A percentile compares a stretch with the other conserved stretches of the same genome.
Evolutionary conservation across 2,113 vertebrate genomes (phyloP).

Genomic region (Budorcas taxicolor): DNA sequence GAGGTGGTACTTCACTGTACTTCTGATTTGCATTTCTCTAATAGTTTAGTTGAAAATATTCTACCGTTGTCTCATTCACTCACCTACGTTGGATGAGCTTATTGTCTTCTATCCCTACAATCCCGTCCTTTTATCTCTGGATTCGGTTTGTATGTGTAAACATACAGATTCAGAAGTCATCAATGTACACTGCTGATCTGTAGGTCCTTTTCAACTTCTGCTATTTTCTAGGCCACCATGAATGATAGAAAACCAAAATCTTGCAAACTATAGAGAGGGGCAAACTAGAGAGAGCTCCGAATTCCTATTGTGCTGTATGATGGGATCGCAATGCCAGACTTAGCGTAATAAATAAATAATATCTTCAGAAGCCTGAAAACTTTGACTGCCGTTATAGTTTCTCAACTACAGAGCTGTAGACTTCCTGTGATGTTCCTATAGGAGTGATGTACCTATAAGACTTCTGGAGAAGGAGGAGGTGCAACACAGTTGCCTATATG

Average conservation of each 20-base stretch:
- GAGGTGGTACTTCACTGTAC: not conserved
- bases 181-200: fast-evolving
- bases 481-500: fast-evolving
- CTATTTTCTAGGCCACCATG: not conserved
- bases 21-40: not conserved
- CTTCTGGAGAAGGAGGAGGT: not conserved
- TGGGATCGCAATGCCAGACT: not conserved
- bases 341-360: not conserved
- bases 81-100: not conserved
- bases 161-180: not conserved
- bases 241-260: not conserved
- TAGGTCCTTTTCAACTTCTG: not conserved
- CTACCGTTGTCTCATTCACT: not conserved
- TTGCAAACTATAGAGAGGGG: not conserved
- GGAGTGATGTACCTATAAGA: not conserved
- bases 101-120: not conserved
- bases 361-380: not conserved
- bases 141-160: not conserved
- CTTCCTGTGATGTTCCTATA: not conserved
- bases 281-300: not conserved
- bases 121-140: not conserved
- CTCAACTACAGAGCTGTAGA: not conserved
- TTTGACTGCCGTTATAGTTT: not conserved
- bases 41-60: not conserved
- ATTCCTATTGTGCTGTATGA: not conserved